Percentiles rank a stretch among this genome's conserved stretches.
These are phyloP conservation scores for Drosophila atripex DNA, from an alignment of 2,888 invertebrate genomes.

Conservation along the genomic window DNA sequence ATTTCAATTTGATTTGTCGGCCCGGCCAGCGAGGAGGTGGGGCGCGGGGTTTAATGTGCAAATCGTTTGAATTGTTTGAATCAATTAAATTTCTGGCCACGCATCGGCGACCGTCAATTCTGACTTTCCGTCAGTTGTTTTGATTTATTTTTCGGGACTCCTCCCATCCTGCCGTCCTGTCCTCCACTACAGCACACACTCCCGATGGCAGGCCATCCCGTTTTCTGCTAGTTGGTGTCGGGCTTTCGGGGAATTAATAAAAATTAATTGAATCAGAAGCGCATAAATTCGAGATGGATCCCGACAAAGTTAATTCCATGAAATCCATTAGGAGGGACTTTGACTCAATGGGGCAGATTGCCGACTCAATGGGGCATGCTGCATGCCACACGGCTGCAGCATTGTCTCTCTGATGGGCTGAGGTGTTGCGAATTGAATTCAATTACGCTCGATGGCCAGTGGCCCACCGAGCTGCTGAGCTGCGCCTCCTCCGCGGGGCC, in stretches of 20 bases:
- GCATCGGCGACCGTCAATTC: conserved; percentile 26
- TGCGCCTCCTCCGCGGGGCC: conserved; percentile 1
- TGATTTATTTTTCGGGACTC: conserved; percentile 28
- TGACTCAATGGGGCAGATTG: neutral
- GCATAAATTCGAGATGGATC: conserved; percentile 15
- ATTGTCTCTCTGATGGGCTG: neutral
- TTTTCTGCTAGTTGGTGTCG: neutral
- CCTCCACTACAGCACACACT: too few species aligned
- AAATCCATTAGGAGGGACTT: conserved; percentile 14
- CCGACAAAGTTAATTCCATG: neutral
- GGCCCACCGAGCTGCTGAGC: too few species aligned
- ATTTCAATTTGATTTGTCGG: conserved; percentile 74
- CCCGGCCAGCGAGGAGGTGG: conserved; percentile 15
- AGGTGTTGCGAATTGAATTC: conserved; percentile 31
- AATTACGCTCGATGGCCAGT: too few species aligned
- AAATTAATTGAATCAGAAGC: conserved; percentile 29
- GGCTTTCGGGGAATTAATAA: conserved; percentile 13
- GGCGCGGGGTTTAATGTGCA: conserved; percentile 64
- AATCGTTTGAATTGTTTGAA: conserved; percentile 74
- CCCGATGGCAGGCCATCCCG: too few species aligned
- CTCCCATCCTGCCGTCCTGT: neutral
- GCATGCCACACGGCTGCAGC: neutral
- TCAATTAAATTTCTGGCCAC: conserved; percentile 69
- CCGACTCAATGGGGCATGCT: neutral
- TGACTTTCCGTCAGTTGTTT: conserved; percentile 24